A percentile compares a stretch with the other conserved stretches of the same genome.
Evolutionary conservation across 2,797 vertebrate genomes (phyloP).

Genomic region (Allobates femoralis): DNA sequence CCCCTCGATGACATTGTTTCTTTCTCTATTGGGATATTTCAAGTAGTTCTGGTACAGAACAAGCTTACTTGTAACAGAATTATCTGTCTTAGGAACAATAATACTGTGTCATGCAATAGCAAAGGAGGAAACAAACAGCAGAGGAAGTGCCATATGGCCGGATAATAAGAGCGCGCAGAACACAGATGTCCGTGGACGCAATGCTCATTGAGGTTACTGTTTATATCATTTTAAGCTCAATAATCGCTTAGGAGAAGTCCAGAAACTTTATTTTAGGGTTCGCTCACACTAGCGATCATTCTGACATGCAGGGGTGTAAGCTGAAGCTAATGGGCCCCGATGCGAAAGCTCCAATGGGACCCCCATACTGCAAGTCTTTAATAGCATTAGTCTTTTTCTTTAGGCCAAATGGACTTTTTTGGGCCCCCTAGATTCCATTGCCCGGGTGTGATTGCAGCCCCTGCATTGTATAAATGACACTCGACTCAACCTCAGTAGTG

Average conservation of each 20-base stretch:
- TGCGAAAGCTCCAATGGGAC: too few relatives aligned
- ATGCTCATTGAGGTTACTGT: slow-evolving; percentile 67
- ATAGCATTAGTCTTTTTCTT: too few relatives aligned
- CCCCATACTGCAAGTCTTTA: too few relatives aligned
- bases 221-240: slow-evolving; percentile 59
- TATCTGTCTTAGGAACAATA: slow-evolving; percentile 67
- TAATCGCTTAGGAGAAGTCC: slow-evolving; percentile 61
- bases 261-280: slow-evolving; percentile 11
- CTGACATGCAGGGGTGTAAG: too few relatives aligned
- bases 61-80: slow-evolving; percentile 63
- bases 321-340: too few relatives aligned
- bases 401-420: too few relatives aligned
- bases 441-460: too few relatives aligned
- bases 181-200: slow-evolving; percentile 70
- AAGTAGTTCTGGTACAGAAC: slow-evolving; percentile 60
- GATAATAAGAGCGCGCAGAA: slow-evolving; percentile 67
- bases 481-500: too few relatives aligned
- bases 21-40: slow-evolving; percentile 39
- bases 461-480: too few relatives aligned
- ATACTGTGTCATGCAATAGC: slow-evolving; percentile 67
- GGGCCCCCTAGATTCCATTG: too few relatives aligned
- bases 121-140: slow-evolving; percentile 67
- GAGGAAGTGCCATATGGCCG: slow-evolving; percentile 70
- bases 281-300: too few relatives aligned
- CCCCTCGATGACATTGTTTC: slow-evolving; percentile 43